These are phyloP conservation scores for Halesus radiatus DNA, from an alignment of 1,140 invertebrate species.

Conservation along the genomic window DNA sequence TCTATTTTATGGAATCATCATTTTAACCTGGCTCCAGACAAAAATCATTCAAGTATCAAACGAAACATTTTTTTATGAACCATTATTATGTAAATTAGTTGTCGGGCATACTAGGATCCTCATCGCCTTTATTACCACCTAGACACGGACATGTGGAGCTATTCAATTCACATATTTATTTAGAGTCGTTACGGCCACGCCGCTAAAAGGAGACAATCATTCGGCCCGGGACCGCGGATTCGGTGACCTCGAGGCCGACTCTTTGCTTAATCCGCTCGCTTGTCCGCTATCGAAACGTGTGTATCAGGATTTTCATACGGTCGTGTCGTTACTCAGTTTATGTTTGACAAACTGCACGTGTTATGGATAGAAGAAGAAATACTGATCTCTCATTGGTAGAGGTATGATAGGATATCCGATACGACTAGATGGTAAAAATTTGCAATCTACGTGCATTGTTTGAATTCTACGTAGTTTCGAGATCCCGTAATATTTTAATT, in stretches of 20 bases:
- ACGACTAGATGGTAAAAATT: no score
- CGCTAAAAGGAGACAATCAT: not conserved
- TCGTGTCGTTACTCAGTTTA: no score
- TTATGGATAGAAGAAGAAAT: not conserved
- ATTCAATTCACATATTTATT: not conserved
- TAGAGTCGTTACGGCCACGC: not conserved
- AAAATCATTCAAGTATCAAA: no score
- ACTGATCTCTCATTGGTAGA: no score
- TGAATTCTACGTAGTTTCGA: no score
- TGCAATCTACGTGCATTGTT: no score
- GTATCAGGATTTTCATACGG: conserved; percentile 2
- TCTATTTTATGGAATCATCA: no score
- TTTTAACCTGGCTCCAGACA: no score
- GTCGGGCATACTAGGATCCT: not conserved
- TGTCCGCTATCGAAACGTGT: not conserved
- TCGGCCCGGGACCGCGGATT: not conserved
- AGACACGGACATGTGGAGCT: not conserved
- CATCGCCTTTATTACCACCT: not conserved
- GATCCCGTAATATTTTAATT: no score
- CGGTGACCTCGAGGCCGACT: not conserved
- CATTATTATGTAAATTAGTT: not conserved
- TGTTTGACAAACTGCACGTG: not conserved
- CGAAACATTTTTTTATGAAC: no score
- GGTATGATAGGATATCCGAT: no score
- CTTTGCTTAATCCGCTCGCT: not conserved